Conservation (phyloP, 2,888 invertebrate species). For the Tribolium freemani region DNA sequence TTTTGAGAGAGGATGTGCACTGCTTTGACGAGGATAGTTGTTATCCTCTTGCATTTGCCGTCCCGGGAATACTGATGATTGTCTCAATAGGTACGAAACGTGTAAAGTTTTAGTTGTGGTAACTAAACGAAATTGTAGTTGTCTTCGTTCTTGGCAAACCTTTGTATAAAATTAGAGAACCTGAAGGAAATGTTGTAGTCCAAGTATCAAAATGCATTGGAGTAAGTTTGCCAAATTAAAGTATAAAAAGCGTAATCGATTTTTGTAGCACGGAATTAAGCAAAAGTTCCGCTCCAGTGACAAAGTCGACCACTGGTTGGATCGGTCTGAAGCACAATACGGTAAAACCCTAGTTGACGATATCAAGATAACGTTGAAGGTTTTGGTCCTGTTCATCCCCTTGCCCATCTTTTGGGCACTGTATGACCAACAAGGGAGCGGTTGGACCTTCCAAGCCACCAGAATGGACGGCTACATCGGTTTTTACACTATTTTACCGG, state of each 20-base stretch:
- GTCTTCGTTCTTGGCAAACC: slow-evolving; percentile 86
- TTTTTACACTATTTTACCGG: slow-evolving; percentile 84
- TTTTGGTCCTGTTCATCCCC: slow-evolving; percentile 88
- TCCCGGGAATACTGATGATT: slow-evolving; percentile 90
- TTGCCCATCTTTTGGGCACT: slow-evolving; percentile 97
- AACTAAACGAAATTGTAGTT: slow-evolving; percentile 70
- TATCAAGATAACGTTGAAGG: slow-evolving; percentile 81
- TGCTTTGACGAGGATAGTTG: slow-evolving; percentile 85
- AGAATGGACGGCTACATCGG: slow-evolving; percentile 88
- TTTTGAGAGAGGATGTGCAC: slow-evolving; percentile 83
- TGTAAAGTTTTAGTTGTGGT: neutral
- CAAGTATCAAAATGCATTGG: slow-evolving; percentile 82
- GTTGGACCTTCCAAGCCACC: slow-evolving; percentile 94
- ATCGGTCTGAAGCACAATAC: slow-evolving; percentile 87
- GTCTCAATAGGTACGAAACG: slow-evolving; percentile 79
- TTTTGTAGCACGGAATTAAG: slow-evolving; percentile 67
- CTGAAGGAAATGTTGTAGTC: slow-evolving; percentile 87
- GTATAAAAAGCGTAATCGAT: slow-evolving; percentile 43
- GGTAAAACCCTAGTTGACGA: slow-evolving; percentile 81
- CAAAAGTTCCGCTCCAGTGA: slow-evolving; percentile 70
- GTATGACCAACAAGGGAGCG: slow-evolving; percentile 95
- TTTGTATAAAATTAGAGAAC: slow-evolving; percentile 82
- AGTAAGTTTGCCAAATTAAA: slow-evolving; percentile 73
- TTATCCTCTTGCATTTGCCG: slow-evolving; percentile 89
- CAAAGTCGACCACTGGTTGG: slow-evolving; percentile 86